Percentiles rank a stretch among this genome's conserved stretches.
Conservation (phyloP, 2,888 invertebrate genomes). For the Drosophila recens region DNA sequence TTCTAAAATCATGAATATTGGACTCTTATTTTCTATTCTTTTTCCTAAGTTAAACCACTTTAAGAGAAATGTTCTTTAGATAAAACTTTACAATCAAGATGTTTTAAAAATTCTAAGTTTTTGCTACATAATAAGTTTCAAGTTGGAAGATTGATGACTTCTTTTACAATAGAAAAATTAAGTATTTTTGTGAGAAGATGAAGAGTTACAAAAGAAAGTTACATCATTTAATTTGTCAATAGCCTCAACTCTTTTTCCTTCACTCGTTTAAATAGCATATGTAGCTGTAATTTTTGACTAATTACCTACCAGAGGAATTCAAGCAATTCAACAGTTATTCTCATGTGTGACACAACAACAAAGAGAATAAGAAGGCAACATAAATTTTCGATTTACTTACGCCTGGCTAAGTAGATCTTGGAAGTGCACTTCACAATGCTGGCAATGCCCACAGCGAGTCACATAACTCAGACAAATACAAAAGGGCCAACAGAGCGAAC, state of each 20-base stretch:
- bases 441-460: slow-evolving; percentile 74
- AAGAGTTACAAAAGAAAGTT: background rate
- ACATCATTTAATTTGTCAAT: background rate
- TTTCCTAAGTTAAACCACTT: background rate
- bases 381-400: slow-evolving; percentile 73
- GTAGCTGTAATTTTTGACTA: slow-evolving; percentile 63
- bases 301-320: slow-evolving; percentile 48
- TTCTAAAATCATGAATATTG: background rate
- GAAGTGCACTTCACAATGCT: slow-evolving; percentile 39
- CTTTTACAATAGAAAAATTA: background rate
- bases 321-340: slow-evolving; percentile 31
- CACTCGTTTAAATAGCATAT: slow-evolving; percentile 33
- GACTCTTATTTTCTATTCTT: background rate
- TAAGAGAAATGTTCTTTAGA: too few relatives aligned
- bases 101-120: too few relatives aligned
- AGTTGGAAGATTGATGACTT: background rate
- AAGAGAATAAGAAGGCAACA: slow-evolving; percentile 43
- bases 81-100: too few relatives aligned
- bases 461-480: slow-evolving; percentile 69
- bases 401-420: slow-evolving; percentile 45
- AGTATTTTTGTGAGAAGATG: too few relatives aligned
- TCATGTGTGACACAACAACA: slow-evolving; percentile 54
- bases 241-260: background rate
- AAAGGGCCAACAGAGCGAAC: slow-evolving; percentile 41
- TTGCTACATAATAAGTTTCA: background rate